phyloP scores from a whole-genome alignment of 1,140 invertebrate genomes.

The Lineus longissimus region DNA sequence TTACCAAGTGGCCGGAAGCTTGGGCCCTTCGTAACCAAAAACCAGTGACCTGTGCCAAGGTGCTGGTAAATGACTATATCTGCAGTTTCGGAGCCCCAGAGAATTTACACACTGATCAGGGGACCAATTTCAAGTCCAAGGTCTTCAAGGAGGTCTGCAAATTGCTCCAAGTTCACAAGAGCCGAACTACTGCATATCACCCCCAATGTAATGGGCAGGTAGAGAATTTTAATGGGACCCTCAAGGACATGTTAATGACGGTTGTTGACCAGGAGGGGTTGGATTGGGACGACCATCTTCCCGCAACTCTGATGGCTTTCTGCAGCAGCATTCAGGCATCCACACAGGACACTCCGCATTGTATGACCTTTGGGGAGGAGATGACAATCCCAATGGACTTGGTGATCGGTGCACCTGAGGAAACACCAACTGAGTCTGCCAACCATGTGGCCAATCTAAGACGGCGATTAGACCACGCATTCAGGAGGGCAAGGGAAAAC shows the following conservation, averaged over 20 bases:
- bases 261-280: constrained; percentile 24
- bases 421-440: no score
- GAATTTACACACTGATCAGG: constrained; percentile 19
- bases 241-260: constrained; percentile 26
- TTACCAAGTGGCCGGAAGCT: no score
- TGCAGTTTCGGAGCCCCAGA: constrained; percentile 17
- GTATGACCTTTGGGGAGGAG: no score
- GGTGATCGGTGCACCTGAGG: no score
- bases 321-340: no score
- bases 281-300: constrained; percentile 31
- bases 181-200: constrained; percentile 25
- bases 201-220: constrained; percentile 33
- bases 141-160: constrained; percentile 19
- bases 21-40: constrained; percentile 20
- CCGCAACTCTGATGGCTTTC: constrained; percentile 19
- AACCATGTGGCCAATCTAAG: no score
- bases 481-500: no score
- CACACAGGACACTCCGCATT: no score
- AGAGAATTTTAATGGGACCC: constrained; percentile 26
- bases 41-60: constrained; percentile 6
- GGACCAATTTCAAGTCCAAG: constrained; percentile 22
- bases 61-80: constrained; percentile 20
- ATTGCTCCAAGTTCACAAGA: constrained; percentile 17
- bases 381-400: no score
- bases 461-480: no score